These are phyloP conservation scores for Metridium senile DNA, from an alignment of 92 coral and sea anemone species.

Conservation along the genomic window DNA sequence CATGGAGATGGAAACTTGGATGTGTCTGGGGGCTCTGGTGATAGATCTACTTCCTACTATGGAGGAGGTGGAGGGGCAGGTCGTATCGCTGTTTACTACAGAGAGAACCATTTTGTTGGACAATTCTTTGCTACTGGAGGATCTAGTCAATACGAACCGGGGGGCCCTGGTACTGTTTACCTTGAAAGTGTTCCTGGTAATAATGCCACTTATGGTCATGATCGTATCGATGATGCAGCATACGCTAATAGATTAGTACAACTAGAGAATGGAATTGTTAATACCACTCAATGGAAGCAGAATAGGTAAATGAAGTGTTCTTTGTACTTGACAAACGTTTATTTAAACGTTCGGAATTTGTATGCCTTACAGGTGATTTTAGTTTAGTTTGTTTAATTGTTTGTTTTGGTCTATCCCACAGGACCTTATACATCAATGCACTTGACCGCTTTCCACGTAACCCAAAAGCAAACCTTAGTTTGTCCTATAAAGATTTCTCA, in stretches of 20 bases:
- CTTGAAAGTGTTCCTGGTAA: conserved; percentile 54
- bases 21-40: conserved; percentile 61
- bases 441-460: conserved; percentile 56
- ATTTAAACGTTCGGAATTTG: neutral
- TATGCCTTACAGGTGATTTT: neutral
- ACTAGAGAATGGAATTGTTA: conserved; percentile 9
- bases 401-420: conserved; percentile 4
- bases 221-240: conserved; percentile 57
- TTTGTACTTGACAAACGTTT: too few species aligned
- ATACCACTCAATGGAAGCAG: conserved; percentile 22
- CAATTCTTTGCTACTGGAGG: conserved; percentile 68
- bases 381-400: neutral
- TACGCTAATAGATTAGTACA: conserved; percentile 23
- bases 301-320: conserved; percentile 8
- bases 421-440: conserved; percentile 69
- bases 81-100: conserved; percentile 58
- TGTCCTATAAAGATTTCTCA: conserved; percentile 41
- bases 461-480: conserved; percentile 53
- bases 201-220: conserved; percentile 41
- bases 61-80: conserved; percentile 77
- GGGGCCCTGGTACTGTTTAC: conserved; percentile 74
- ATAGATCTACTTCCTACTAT: conserved; percentile 19
- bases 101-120: conserved; percentile 62
- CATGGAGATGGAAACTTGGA: conserved; percentile 62
- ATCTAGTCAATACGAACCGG: conserved; percentile 48